Base-by-base conservation (phyloP, 2,797 vertebrate genomes). In the Uromys caudimaculatus region DNA sequence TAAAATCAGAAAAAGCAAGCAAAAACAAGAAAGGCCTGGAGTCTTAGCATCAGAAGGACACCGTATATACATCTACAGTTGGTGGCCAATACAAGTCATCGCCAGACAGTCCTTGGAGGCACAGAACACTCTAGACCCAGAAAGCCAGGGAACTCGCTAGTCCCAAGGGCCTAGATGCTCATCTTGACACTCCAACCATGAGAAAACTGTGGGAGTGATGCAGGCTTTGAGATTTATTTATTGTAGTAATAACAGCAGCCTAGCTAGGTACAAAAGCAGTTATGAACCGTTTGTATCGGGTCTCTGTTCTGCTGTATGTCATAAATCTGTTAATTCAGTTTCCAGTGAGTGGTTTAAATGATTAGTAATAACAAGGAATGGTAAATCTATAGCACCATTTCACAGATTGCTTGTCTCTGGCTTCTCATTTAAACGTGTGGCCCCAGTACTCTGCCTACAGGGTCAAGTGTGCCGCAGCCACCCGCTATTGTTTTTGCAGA, bases 331-430 rank as follows among this genome's bases (percentile, higher is more conserved):
- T 98, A 98, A 98, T 93, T 98, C 98, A 98, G 97, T 99, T 98
- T 98, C 98, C 98, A 99, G 98, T 99, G 99, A 99, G 98, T 98
- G 98, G 95, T 98, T 99, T 99, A 99, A 98, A 98, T 97, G 98
- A 98, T 98, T 99, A 99, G 99, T 98, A 97, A 98, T 99, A 98
- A 92, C 98, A 98, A 99, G 99, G 99, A 99, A 99, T 99, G 99
- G 99, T 99, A 99, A 99, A 99, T 99, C 98, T 98, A 99, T 99
- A 99, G 99, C 99, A 99, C 99, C 99, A 99, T 99, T 98, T 98
- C 98, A 97, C 98, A 98, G 98, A 99, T 98, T 98, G 98, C 98
- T 97, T 96, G 73, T 95, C 97, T 92, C 93, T 73, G 96, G 97
- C 92, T 87, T 88, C 97, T 98, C 95, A 16, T 81, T 41, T 79